phyloP scores from a whole-genome alignment of 1,140 invertebrate genomes.

The Meloidogyne hapla region DNA sequence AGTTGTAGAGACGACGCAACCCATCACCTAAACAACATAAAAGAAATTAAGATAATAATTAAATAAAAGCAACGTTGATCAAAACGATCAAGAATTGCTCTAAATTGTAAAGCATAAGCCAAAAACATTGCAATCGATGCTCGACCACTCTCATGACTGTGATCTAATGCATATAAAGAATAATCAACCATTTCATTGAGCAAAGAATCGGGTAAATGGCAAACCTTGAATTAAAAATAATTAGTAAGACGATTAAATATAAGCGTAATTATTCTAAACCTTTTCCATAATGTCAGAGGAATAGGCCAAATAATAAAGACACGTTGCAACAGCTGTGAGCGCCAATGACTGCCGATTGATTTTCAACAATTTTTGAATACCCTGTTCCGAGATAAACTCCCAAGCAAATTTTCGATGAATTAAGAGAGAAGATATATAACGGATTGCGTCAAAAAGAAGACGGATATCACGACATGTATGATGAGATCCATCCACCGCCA shows the following conservation, averaged over 20 bases:
- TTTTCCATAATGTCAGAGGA: conserved; percentile 43
- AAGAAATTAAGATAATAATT: neutral
- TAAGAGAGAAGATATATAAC: conserved; percentile 44
- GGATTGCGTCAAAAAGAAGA: conserved; percentile 46
- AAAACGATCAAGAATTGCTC: conserved; percentile 42
- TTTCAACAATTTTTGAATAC: conserved; percentile 34
- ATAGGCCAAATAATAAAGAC: conserved; percentile 44
- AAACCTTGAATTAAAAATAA: conserved; percentile 25
- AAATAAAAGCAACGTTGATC: conserved; percentile 22
- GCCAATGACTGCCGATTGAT: conserved; percentile 45
- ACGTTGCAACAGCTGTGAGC: conserved; percentile 43
- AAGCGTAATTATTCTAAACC: conserved; percentile 2
- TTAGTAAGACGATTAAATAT: neutral
- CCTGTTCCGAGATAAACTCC: conserved; percentile 41
- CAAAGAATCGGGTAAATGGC: conserved; percentile 35
- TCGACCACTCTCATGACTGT: conserved; percentile 47
- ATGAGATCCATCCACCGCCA: conserved; percentile 21
- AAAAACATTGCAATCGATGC: conserved; percentile 40
- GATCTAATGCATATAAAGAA: conserved; percentile 42
- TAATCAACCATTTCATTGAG: conserved; percentile 48
- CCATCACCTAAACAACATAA: conserved; percentile 25
- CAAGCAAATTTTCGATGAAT: conserved; percentile 53
- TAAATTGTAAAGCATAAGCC: conserved; percentile 42
- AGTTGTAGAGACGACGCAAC: conserved; percentile 45
- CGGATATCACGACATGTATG: conserved; percentile 41